These are phyloP conservation scores for Athalia cordata DNA, from an alignment of 2,888 invertebrate genomes.

Conservation along the genomic window DNA sequence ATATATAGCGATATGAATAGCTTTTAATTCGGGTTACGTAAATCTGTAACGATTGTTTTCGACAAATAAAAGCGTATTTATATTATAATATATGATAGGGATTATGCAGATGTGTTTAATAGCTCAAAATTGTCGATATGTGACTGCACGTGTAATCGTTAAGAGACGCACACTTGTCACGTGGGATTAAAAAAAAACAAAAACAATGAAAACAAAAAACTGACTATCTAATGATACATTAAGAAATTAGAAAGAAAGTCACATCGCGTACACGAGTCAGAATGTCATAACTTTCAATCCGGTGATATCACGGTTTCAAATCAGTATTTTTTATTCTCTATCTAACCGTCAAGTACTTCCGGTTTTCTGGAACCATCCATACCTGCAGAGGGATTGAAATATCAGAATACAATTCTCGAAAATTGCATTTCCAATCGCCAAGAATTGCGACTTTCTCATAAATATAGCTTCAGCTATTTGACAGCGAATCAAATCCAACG, in stretches of 20 bases:
- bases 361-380: too few species aligned
- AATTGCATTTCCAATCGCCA: too few species aligned
- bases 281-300: background rate
- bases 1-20: too few species aligned
- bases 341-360: background rate
- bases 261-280: background rate
- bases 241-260: constrained; percentile 23
- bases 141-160: background rate
- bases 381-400: too few species aligned
- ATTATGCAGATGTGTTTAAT: background rate
- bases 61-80: too few species aligned
- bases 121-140: background rate
- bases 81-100: too few species aligned
- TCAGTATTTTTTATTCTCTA: background rate
- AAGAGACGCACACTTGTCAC: background rate
- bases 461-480: too few species aligned
- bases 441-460: too few species aligned
- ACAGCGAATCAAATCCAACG: too few species aligned
- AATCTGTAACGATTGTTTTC: too few species aligned
- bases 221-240: constrained; percentile 1
- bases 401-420: too few species aligned
- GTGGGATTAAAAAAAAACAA: background rate
- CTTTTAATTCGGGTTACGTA: too few species aligned
- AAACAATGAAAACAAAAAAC: background rate
- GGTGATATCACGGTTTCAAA: background rate